These are phyloP conservation scores for Xestia sexstrigata DNA, from an alignment of 2,888 invertebrate species.

Conservation along the genomic window DNA sequence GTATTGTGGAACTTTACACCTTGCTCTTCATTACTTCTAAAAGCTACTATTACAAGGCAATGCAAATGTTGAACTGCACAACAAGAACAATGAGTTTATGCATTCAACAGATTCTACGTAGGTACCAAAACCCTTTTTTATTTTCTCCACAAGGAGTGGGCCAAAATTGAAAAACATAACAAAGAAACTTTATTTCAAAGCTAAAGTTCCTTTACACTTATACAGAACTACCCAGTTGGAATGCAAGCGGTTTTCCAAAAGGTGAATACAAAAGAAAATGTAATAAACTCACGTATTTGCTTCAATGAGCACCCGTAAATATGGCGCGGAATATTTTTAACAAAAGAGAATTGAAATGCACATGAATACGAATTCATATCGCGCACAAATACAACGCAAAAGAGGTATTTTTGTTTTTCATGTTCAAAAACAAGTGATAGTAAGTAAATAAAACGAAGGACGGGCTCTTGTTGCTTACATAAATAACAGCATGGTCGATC, in stretches of 20 bases:
- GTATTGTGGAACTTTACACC: no score
- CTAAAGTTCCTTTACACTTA: constrained; percentile 16
- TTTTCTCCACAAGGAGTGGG: not conserved
- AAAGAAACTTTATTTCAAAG: constrained; percentile 9
- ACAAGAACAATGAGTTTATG: not conserved
- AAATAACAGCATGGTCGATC: not conserved
- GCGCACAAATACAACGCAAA: not conserved
- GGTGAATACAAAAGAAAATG: constrained; percentile 45
- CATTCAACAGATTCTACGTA: not conserved
- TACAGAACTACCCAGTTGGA: constrained; percentile 47
- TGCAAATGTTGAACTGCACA: not conserved
- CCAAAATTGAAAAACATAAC: constrained; percentile 10
- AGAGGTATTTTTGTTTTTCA: not conserved
- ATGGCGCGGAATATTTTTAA: constrained; percentile 48
- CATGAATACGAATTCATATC: constrained; percentile 25
- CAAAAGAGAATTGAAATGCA: constrained; percentile 41
- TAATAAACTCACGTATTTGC: constrained; percentile 32
- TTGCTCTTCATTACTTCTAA: no score
- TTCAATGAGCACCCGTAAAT: constrained; percentile 52
- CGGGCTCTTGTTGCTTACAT: not conserved
- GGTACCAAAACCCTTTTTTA: not conserved
- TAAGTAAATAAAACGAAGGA: not conserved
- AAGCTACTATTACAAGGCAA: no score
- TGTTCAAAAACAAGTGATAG: not conserved
- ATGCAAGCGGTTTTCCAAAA: constrained; percentile 44